phyloP scores from a whole-genome alignment of 2,888 invertebrate species.

The Clepsis dumicolana region DNA sequence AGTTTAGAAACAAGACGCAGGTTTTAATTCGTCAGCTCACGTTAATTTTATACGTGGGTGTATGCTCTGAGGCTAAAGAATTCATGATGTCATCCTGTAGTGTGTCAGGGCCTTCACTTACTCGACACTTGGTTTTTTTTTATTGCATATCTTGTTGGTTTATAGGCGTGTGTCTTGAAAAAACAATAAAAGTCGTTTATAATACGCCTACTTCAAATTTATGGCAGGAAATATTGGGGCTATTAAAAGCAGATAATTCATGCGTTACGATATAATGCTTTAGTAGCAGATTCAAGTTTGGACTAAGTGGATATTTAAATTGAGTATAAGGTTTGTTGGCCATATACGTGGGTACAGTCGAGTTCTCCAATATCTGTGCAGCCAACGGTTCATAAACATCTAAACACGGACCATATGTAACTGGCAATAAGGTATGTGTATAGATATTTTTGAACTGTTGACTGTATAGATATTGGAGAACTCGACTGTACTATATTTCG shows the following conservation, averaged over 20 bases:
- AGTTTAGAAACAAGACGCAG: conserved; percentile 33
- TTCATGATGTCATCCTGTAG: conserved; percentile 65
- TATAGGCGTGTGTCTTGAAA: conserved; percentile 32
- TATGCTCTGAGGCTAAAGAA: conserved; percentile 54
- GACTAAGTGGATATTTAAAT: neutral
- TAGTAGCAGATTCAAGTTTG: neutral
- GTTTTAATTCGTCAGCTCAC: conserved; percentile 27
- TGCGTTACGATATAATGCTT: neutral
- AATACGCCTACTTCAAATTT: conserved; percentile 25
- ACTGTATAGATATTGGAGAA: too few species aligned
- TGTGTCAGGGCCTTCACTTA: conserved; percentile 68
- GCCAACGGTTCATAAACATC: too few species aligned
- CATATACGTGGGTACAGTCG: too few species aligned
- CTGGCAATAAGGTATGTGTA: too few species aligned
- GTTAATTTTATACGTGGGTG: conserved; percentile 55
- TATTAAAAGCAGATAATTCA: neutral
- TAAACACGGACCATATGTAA: too few species aligned
- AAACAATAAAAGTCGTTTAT: conserved; percentile 38
- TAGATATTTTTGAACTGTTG: too few species aligned
- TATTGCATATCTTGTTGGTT: conserved; percentile 45
- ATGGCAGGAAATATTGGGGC: conserved; percentile 9
- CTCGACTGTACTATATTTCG: too few species aligned
- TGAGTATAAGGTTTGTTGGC: neutral
- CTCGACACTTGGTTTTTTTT: conserved; percentile 52
- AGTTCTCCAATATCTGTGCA: too few species aligned